Conservation (phyloP, 1,140 invertebrate genomes). For the Heliconius nattereri region DNA sequence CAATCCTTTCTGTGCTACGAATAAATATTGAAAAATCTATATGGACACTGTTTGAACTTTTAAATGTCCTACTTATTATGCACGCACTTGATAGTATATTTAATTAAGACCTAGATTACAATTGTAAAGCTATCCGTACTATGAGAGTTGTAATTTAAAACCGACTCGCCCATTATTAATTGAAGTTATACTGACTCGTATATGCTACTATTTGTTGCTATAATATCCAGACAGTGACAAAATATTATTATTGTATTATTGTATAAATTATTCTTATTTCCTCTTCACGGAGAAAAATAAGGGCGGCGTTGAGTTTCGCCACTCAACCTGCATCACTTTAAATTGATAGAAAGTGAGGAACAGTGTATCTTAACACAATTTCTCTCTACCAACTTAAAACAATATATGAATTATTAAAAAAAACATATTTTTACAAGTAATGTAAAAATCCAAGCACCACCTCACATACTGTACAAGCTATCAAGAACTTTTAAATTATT, state of each 20-base stretch:
- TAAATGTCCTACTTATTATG: neutral
- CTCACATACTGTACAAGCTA: neutral
- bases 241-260: too few species aligned
- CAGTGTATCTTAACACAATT: too few species aligned
- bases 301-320: neutral
- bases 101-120: conserved; percentile 10
- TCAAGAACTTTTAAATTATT: conserved; percentile 13
- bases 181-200: neutral
- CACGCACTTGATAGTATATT: neutral
- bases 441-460: neutral
- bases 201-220: neutral
- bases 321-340: neutral
- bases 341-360: neutral
- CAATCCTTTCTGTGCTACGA: too few species aligned
- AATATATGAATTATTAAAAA: neutral
- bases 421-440: neutral
- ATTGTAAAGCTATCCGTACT: conserved; percentile 3
- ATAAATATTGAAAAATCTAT: too few species aligned
- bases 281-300: neutral
- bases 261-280: neutral
- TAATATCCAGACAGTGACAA: too few species aligned
- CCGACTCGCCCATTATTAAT: neutral
- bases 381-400: neutral
- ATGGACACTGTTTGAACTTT: too few species aligned
- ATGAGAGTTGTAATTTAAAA: conserved; percentile 7